Base-by-base conservation (phyloP, 2,888 invertebrate species). In the Lottia gigantea region DNA sequence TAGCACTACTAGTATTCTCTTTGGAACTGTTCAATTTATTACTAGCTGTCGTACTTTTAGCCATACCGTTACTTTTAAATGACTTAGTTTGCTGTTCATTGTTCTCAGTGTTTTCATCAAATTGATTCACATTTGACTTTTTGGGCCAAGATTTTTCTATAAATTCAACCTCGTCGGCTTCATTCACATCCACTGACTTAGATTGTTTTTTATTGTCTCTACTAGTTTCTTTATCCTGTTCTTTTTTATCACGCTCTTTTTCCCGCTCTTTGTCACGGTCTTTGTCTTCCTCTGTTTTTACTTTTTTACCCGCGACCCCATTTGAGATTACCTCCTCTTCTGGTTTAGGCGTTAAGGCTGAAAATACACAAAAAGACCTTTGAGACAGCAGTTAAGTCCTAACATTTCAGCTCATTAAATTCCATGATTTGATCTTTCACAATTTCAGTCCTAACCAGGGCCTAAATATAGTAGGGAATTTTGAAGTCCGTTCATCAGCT, bases 311-410 rank as follows among this genome's bases (percentile, higher is more conserved):
- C 75, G 84, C 80, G 62, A 83, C 81, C 64, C 87, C 87, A 80
- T 88, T 88, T 80, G 88, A 86, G 84, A 87, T 86, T 84, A 85
- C 83, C 79, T 88, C 88, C 84, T 88, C 88, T 72, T 85, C 84
- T 75, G 86, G 78, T 76, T 86, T 87, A 74, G 85, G 81, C 67
- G 86, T 82, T 82, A 87, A 84, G 78, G 88, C 86, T 87, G 84
- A 46, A 75, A 78, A 19, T 66, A 62, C 71, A 70, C 6, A 45
- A 6, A 6, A 40, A 40, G n/a, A n/a, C n/a, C n/a, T n/a, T n/a
- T n/a, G n/a, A n/a, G n/a, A n/a, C n/a, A n/a, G n/a, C n/a, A n/a
- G n/a, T n/a, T n/a, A n/a, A n/a, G n/a, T n/a, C n/a, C n/a, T n/a
- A n/a, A n/a, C n/a, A n/a, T n/a, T n/a, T n/a, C n/a, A n/a, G n/a